Evolutionary conservation across 1,140 invertebrate genomes (phyloP).

Genomic region (Drosophila sulfurigaster): DNA sequence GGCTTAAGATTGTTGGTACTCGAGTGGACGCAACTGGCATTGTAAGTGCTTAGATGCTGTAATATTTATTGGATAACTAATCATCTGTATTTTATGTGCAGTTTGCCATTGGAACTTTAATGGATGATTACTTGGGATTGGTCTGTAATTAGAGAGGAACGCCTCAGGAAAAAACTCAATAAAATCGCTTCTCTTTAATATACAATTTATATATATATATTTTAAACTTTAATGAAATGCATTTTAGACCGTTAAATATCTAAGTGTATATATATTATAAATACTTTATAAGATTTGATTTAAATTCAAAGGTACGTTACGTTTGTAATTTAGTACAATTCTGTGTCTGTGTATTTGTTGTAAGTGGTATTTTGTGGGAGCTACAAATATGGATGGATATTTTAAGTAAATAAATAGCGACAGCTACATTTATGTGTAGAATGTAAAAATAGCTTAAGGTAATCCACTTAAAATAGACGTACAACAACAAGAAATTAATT

Average conservation of each 20-base stretch:
- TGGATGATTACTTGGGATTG: constrained; percentile 98
- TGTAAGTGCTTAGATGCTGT: constrained; percentile 87
- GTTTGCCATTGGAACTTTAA: constrained; percentile 99
- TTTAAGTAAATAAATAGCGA: constrained; percentile 65
- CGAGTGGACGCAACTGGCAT: constrained; percentile 97
- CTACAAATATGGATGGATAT: constrained; percentile 64
- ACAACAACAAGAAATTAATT: constrained; percentile 31
- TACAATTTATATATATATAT: constrained; percentile 65
- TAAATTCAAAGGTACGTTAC: constrained; percentile 79
- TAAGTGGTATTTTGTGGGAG: constrained; percentile 38
- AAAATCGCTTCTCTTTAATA: constrained; percentile 7
- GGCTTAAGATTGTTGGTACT: constrained; percentile 99
- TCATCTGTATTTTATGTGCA: constrained; percentile 21
- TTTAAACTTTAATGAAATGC: constrained; percentile 80
- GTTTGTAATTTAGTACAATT: constrained; percentile 77
- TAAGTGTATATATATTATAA: constrained; percentile 76
- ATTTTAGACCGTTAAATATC: constrained; percentile 75
- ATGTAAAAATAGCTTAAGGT: constrained; percentile 45
- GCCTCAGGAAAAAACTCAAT: neutral
- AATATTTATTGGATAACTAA: neutral
- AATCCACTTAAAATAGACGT: constrained; percentile 57
- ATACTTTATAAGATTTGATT: constrained; percentile 81
- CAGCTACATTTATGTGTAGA: constrained; percentile 42
- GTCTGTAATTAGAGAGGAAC: constrained; percentile 84
- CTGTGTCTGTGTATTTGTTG: constrained; percentile 44